phyloP scores from a whole-genome alignment of 2,113 vertebrate genomes.

The Urocynchramus pylzowi region DNA sequence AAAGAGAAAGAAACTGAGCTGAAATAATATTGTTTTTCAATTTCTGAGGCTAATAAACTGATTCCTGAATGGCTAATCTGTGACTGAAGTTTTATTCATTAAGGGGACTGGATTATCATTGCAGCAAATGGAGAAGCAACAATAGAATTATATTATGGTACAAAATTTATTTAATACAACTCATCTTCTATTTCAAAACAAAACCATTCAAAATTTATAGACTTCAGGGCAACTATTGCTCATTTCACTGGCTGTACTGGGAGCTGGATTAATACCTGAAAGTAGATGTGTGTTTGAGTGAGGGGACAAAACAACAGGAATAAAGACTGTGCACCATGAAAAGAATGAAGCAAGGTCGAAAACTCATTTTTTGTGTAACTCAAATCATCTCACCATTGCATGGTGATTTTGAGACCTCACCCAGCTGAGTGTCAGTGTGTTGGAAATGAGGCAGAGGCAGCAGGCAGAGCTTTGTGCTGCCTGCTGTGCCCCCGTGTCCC shows the following conservation, averaged over 20 bases:
- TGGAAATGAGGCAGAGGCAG: not conserved
- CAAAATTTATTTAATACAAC: not conserved
- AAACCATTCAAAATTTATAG: not conserved
- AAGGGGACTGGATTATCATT: not conserved
- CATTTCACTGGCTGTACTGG: not conserved
- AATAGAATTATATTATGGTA: not conserved
- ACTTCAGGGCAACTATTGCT: not conserved
- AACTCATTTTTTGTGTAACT: accelerated
- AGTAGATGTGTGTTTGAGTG: not conserved
- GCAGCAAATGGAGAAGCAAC: not conserved
- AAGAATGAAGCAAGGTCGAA: not conserved
- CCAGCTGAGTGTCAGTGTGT: not conserved
- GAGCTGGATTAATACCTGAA: not conserved
- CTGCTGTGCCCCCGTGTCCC: not conserved
- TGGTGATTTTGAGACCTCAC: not conserved
- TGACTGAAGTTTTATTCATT: slow-evolving; percentile 9
- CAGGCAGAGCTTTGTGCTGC: not conserved
- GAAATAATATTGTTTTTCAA: not conserved
- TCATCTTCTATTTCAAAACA: not conserved
- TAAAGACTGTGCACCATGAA: not conserved
- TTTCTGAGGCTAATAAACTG: not conserved
- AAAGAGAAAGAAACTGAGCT: not conserved
- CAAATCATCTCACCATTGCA: accelerated
- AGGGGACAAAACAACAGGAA: not conserved
- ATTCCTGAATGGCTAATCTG: slow-evolving; percentile 1